Base-by-base conservation (phyloP, 1,140 invertebrate genomes). In the Apis cerana region DNA sequence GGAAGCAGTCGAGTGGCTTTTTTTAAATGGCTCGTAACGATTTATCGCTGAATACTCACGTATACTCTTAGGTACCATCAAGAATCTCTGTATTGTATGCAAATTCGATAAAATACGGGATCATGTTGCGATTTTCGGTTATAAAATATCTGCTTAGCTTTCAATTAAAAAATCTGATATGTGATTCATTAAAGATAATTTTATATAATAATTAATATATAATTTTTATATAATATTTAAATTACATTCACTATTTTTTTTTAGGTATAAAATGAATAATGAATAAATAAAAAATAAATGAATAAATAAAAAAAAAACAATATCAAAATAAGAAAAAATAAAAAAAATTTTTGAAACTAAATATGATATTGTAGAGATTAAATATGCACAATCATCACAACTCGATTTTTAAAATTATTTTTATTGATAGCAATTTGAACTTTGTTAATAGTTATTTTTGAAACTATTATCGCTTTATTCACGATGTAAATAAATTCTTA, bases 1-100 rank as follows among this genome's bases (percentile, higher is more conserved):
- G 85, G 87, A 86, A 86, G 82, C 83, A 68, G 84, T 83, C 85
- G 74, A 76, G 85, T 76, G 77, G 75, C 52, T 75, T 56, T 83
- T 83, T 86, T 88, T 82, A 88, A 87, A 62, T 85, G 68, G 52
- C 65, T 54, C 75, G 64, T 82, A 80, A 71, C 58, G 80, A 89
- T 87, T 88, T 87, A 85, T 88, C 61, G 80, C 61, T 62, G 50
- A 54, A 48, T 67, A n/a, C n/a, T 78, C 82, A 61, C 70, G 64
- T 82, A 27, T 83, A 48, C 33, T 48, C 13, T 75, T 67, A 43
- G 79, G 84, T 85, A 84, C 62, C 64, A 80, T 75, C 77, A 61
- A 64, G 48, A 56, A 70, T 72, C 56, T 48, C 62, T 11, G 71
- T 54, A 87, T 87, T 87, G 85, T 87, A 87, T 87, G 85, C 74